A percentile compares a stretch with the other conserved stretches of the same genome.
Conservation (phyloP, 2,113 vertebrate genomes). For the Tinamus guttatus region DNA sequence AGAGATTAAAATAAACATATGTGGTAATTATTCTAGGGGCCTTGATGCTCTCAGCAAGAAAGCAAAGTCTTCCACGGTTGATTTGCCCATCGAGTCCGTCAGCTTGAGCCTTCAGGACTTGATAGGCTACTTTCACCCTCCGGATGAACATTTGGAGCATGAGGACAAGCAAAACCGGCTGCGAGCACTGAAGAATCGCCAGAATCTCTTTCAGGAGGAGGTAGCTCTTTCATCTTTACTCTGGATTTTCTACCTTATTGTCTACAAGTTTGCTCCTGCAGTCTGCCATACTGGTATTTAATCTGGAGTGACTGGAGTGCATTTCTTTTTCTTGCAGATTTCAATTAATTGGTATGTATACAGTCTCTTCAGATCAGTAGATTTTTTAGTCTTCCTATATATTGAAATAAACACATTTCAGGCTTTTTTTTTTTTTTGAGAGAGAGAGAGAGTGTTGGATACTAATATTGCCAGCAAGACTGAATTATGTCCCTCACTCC, state of each 20-base stretch:
- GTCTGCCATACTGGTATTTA: not conserved
- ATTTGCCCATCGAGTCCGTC: constrained; percentile 93
- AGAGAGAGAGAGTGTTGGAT: not conserved
- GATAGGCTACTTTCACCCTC: constrained; percentile 95
- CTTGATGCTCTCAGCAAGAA: constrained; percentile 91
- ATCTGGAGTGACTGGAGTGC: not conserved
- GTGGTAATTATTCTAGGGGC: constrained; percentile 78
- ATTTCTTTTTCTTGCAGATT: not conserved
- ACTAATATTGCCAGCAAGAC: not conserved
- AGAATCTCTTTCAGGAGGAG: constrained; percentile 99
- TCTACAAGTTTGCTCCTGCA: not conserved
- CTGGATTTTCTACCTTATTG: not conserved
- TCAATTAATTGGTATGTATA: not conserved
- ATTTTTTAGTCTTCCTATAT: not conserved
- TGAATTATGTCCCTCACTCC: not conserved
- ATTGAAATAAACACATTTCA: not conserved
- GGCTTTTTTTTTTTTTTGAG: not conserved
- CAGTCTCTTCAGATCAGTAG: not conserved
- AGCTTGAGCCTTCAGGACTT: constrained; percentile 93
- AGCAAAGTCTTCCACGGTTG: constrained; percentile 77
- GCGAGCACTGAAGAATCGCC: constrained; percentile 92
- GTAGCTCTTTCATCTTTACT: constrained; percentile 69
- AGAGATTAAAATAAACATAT: not conserved
- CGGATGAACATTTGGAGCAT: constrained; percentile 92
- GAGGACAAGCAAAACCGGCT: constrained; percentile 95